These are phyloP conservation scores for Craseonycteris thonglongyai DNA, from an alignment of 2,113 vertebrate genomes.

Conservation along the genomic window DNA sequence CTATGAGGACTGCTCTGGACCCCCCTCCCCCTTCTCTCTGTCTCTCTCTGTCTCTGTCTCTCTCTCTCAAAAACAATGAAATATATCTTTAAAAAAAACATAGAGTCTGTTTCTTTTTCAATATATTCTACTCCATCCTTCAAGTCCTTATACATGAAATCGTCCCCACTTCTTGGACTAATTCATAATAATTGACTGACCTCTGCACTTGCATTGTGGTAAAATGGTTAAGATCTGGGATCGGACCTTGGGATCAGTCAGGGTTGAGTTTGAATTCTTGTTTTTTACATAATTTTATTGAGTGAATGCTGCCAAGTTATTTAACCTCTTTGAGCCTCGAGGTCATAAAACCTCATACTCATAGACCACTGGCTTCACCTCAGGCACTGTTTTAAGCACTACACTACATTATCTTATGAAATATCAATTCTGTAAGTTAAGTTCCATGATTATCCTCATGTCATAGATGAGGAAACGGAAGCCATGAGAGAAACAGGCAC, in stretches of 20 bases:
- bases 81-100: no score
- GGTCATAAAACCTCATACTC: neutral
- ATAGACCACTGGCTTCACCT: neutral
- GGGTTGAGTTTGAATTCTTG: neutral
- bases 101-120: conserved; percentile 13
- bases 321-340: conserved; percentile 3
- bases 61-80: no score
- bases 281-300: neutral
- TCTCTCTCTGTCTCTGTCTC: no score
- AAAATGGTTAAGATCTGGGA: neutral
- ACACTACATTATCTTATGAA: neutral
- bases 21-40: no score
- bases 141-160: neutral
- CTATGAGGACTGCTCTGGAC: no score
- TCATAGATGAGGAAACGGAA: neutral
- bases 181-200: neutral
- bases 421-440: neutral
- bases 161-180: neutral
- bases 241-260: neutral
- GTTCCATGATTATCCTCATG: neutral
- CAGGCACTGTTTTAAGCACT: neutral
- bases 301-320: neutral
- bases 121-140: conserved; percentile 8
- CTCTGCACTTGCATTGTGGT: neutral
- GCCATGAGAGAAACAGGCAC: neutral